Percentiles rank a stretch among this genome's conserved stretches.
These are phyloP conservation scores for Tanypteryx hageni DNA, from an alignment of 2,888 invertebrate genomes.

Conservation along the genomic window DNA sequence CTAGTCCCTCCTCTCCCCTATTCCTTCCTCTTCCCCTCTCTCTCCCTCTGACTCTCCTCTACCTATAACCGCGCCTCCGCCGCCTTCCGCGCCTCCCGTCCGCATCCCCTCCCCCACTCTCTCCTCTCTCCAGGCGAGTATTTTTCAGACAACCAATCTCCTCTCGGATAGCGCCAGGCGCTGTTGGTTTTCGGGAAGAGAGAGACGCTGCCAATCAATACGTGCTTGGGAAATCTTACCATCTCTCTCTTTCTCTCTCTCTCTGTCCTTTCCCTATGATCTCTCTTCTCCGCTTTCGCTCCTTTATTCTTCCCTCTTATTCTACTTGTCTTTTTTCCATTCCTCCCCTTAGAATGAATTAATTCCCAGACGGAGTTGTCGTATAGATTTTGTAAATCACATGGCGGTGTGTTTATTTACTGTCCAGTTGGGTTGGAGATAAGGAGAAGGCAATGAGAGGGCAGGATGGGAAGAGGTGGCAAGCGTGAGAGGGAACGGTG, in stretches of 20 bases:
- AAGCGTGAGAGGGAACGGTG: too few species aligned
- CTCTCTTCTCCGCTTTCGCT: neutral
- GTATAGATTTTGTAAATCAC: neutral
- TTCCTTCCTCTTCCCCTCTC: conserved; percentile 40
- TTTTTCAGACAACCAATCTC: conserved; percentile 63
- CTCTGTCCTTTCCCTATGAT: neutral
- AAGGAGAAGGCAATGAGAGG: neutral
- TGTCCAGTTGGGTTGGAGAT: neutral
- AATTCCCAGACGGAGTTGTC: neutral
- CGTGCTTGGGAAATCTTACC: conserved; percentile 34
- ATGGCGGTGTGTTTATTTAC: neutral
- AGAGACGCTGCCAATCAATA: conserved; percentile 51
- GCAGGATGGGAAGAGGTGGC: too few species aligned
- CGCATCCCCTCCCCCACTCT: conserved; percentile 65
- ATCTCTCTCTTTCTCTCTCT: neutral
- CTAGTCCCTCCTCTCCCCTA: conserved; percentile 57
- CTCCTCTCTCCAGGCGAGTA: conserved; percentile 65
- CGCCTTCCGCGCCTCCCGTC: conserved; percentile 67
- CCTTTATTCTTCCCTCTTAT: neutral
- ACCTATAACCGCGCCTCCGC: conserved; percentile 30
- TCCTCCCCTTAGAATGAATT: neutral
- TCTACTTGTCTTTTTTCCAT: neutral
- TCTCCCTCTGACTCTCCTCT: conserved; percentile 39
- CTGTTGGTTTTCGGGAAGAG: conserved; percentile 16
- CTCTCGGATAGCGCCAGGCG: conserved; percentile 40